Evolutionary conservation across 2,797 vertebrate genomes (phyloP).

Genomic region (Sebastolobus altivelis): DNA sequence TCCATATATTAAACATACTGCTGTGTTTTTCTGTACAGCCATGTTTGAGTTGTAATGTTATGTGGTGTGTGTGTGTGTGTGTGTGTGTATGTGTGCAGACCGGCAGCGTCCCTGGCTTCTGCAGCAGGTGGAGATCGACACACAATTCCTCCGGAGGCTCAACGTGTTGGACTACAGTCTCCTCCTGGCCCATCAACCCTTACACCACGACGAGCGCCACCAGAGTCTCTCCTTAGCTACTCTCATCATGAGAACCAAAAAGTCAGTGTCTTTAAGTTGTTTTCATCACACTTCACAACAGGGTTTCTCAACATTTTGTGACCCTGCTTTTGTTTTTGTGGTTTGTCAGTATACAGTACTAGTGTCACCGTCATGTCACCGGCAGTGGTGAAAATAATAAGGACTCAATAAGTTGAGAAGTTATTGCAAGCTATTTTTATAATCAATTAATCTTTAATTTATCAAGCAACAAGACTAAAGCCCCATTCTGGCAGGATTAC

Average conservation of each 20-base stretch:
- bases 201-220: slow-evolving; percentile 86
- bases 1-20: neutral
- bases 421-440: neutral
- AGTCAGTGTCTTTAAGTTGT: slow-evolving; percentile 73
- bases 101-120: slow-evolving; percentile 88
- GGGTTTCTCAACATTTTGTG: neutral
- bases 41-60: neutral
- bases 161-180: slow-evolving; percentile 93
- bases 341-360: neutral
- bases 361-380: neutral
- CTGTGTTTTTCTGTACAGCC: neutral
- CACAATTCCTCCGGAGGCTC: slow-evolving; percentile 85
- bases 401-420: neutral
- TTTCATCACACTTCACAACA: neutral
- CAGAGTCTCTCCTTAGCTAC: slow-evolving; percentile 80
- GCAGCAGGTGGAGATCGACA: slow-evolving; percentile 89
- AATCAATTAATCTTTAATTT: neutral
- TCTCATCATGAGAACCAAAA: slow-evolving; percentile 84
- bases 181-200: slow-evolving; percentile 87
- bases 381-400: neutral
- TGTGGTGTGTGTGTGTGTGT: neutral
- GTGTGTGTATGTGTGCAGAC: slow-evolving; percentile 73
- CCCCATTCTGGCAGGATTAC: no score
- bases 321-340: neutral
- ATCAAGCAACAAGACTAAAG: neutral